These are phyloP conservation scores for Clinocottus analis DNA, from an alignment of 2,113 vertebrate genomes.

Conservation along the genomic window DNA sequence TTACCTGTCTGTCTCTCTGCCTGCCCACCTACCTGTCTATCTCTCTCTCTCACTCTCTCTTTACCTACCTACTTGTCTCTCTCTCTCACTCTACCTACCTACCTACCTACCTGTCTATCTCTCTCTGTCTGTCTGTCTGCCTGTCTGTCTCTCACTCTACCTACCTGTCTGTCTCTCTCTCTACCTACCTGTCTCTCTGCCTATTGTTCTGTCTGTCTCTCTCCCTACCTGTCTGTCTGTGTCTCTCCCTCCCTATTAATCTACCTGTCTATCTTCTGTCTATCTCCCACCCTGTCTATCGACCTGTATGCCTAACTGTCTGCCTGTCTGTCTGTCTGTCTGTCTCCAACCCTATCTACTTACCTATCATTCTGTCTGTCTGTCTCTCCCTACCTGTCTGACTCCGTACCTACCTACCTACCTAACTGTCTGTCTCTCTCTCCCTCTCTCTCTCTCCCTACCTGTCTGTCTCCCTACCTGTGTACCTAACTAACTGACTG, in stretches of 20 bases:
- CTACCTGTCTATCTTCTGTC: not conserved
- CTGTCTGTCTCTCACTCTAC: not conserved
- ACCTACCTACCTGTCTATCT: not conserved
- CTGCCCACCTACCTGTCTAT: not conserved
- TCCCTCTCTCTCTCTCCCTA: too few species aligned
- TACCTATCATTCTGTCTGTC: too few species aligned
- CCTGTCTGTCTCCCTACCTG: not conserved
- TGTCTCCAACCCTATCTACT: too few species aligned
- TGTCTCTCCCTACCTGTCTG: too few species aligned
- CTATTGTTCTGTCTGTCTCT: too few species aligned
- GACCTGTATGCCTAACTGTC: not conserved
- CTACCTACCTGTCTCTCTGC: not conserved
- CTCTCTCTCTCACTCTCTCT: not conserved
- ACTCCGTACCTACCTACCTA: too few species aligned
- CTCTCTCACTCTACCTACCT: not conserved
- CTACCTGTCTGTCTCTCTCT: not conserved
- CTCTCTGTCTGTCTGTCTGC: not conserved
- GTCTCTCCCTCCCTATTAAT: too few species aligned
- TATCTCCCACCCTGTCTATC: not conserved
- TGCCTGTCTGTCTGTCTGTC: not conserved
- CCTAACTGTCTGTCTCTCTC: too few species aligned
- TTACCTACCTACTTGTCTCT: not conserved
- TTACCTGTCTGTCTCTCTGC: not conserved
- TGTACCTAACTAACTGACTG: not conserved
- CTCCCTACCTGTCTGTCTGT: not conserved